Percentiles rank a stretch among this genome's conserved stretches.
Conservation (phyloP, 2,888 invertebrate species). For the Pocota personata region DNA sequence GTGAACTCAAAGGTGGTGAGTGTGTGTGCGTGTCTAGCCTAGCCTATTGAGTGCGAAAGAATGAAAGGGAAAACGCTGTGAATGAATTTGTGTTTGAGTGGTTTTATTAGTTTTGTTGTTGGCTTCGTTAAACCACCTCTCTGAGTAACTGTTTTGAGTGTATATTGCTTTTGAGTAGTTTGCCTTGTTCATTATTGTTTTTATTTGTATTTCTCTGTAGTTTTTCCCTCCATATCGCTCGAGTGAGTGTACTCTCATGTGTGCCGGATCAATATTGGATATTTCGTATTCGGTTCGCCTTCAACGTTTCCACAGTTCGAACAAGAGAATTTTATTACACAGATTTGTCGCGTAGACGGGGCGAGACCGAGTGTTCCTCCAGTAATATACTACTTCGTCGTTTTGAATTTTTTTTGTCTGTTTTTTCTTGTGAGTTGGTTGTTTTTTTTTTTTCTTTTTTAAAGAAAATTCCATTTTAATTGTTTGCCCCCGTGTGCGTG, state of each 20-base stretch:
- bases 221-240: constrained; percentile 1
- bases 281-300: constrained; percentile 46
- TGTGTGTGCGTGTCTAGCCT: neutral
- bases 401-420: constrained; percentile 23
- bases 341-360: constrained; percentile 65
- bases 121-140: neutral
- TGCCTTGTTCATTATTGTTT: constrained; percentile 13
- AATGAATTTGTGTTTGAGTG: constrained; percentile 28
- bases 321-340: constrained; percentile 18
- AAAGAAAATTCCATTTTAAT: constrained; percentile 10
- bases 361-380: constrained; percentile 56
- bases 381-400: constrained; percentile 28
- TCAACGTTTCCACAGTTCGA: constrained; percentile 38
- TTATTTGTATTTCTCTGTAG: constrained; percentile 30
- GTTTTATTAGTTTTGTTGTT: neutral
- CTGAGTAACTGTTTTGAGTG: constrained; percentile 4
- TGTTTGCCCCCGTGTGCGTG: constrained; percentile 1
- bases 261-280: constrained; percentile 65
- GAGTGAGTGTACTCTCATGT: constrained; percentile 21
- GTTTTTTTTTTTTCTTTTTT: neutral
- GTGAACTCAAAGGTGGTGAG: constrained; percentile 21
- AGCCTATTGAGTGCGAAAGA: constrained; percentile 37
- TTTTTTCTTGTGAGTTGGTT: constrained; percentile 16
- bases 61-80: constrained; percentile 65
- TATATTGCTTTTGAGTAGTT: constrained; percentile 1